Conservation (phyloP, 64 coral and sea anemone genomes). For the Exaiptasia diaphana region DNA sequence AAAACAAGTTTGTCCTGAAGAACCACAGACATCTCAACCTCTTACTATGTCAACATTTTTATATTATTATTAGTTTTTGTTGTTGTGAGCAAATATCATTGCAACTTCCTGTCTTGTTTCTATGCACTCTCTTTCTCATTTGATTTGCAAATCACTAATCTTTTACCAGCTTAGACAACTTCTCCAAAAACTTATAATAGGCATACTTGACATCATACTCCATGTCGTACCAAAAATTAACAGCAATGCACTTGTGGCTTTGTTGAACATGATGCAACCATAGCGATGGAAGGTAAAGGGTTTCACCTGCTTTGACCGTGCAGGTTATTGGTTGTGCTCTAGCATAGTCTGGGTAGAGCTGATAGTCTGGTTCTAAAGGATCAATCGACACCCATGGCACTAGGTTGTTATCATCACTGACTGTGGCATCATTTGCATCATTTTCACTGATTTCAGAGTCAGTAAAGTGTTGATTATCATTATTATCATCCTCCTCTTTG, state of each 20-base stretch:
- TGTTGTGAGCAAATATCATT: too few relatives aligned
- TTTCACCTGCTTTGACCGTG: constrained; percentile 77
- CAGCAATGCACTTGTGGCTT: constrained; percentile 87
- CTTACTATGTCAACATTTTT: too few relatives aligned
- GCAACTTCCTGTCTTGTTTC: too few relatives aligned
- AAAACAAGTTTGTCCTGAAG: too few relatives aligned
- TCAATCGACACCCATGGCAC: constrained; percentile 88
- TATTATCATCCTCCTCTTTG: neutral
- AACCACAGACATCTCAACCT: too few relatives aligned
- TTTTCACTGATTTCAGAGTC: neutral
- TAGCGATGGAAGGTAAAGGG: constrained; percentile 85
- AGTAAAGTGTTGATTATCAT: too few relatives aligned
- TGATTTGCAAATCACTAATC: too few relatives aligned
- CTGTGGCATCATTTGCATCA: neutral
- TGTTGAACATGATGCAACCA: constrained; percentile 99
- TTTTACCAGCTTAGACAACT: too few relatives aligned
- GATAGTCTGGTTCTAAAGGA: constrained; percentile 83
- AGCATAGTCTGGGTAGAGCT: constrained; percentile 75
- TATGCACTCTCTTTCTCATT: too few relatives aligned
- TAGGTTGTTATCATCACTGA: neutral
- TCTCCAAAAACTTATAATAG: constrained; percentile 92
- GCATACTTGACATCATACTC: constrained; percentile 96
- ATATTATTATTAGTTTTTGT: too few relatives aligned
- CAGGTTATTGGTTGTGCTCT: constrained; percentile 82
- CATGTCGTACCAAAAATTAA: constrained; percentile 99